Evolutionary conservation across 2,113 vertebrate species (phyloP).

Genomic region (Mustela lutreola): DNA sequence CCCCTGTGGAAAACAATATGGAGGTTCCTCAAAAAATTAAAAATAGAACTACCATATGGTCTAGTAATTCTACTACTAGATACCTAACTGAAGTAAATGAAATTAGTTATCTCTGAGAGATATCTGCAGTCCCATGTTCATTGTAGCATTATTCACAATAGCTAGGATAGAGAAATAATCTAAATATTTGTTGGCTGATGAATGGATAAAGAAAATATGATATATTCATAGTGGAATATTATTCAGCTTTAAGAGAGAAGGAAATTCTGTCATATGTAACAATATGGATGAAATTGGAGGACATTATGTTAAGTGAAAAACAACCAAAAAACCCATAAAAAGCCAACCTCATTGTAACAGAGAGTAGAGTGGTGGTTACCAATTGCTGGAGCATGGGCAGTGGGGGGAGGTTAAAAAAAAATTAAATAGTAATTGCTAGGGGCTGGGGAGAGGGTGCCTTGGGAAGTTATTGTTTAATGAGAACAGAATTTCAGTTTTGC

Average conservation of each 20-base stretch:
- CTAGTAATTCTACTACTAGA: not conserved
- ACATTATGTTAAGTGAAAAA: not conserved
- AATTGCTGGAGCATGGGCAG: not conserved
- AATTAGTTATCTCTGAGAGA: not conserved
- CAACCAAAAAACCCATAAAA: not conserved
- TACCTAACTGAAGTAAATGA: not conserved
- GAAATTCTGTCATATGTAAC: not conserved
- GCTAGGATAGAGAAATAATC: not conserved
- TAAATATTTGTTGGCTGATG: not conserved
- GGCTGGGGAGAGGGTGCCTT: not conserved
- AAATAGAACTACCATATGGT: not conserved
- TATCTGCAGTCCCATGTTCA: not conserved
- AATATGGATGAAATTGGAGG: not conserved
- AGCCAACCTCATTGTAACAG: not conserved
- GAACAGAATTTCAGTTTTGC: not conserved
- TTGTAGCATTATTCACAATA: not conserved
- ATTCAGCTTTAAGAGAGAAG: slow-evolving; percentile 1
- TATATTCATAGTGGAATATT: not conserved
- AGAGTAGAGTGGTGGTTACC: not conserved
- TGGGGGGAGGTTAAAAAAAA: not conserved
- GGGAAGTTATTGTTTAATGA: not conserved
- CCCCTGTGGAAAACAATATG: not conserved
- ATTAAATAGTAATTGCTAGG: not conserved
- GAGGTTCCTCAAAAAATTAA: not conserved
- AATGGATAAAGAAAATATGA: not conserved